Evolutionary conservation across 1,140 invertebrate genomes (phyloP), one percentile per base, ranked within the genome.

Genomic region (Zaprionus vittiger): DNA sequence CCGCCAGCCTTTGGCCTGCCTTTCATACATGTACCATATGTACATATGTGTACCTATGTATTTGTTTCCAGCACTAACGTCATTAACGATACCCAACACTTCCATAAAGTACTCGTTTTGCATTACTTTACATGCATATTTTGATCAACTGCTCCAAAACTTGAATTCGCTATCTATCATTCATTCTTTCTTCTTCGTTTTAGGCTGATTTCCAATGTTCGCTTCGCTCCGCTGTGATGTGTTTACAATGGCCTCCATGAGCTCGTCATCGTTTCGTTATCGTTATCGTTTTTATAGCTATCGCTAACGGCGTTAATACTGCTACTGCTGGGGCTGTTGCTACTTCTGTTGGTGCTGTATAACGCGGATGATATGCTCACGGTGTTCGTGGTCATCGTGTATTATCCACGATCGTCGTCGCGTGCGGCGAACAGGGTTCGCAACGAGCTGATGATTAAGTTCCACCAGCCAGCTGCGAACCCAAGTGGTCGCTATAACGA

Each of bases 401-500:
- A 92, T 92, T 92, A 92, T 92, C 91, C 91, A 80, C 91, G 90
- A 65, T 90, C 91, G 67, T 92, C 91, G 66, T 92, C 90, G 54
- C 91, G 86, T 64, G 91, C 91, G 81, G 86, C 91, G 83, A 92
- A 91, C 89, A 93, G 92, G 92, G 92, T 87, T 83, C 92, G 92
- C 89, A 93, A 62, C 92, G 91, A 93, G 79, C 79, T 91, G 83
- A 86, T 81, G 89, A 93, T 84, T 61, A 92, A 49, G 71, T 91
- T 91, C 92, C 92, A 93, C 83, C 87, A 92, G 81, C 92, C 91
- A 7, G 91, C 91, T 77, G 85, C 93, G 93, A 93, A 91, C 92
- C 91, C 87, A 81, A 91, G 83, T 81, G 91, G 91, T 69, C 91
- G 92, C 93, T 95, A 95, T 89, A 95, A 94, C 80, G 84, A 80